Evolutionary conservation across 2,113 vertebrate species (phyloP).

Genomic region (Leiothrix lutea): DNA sequence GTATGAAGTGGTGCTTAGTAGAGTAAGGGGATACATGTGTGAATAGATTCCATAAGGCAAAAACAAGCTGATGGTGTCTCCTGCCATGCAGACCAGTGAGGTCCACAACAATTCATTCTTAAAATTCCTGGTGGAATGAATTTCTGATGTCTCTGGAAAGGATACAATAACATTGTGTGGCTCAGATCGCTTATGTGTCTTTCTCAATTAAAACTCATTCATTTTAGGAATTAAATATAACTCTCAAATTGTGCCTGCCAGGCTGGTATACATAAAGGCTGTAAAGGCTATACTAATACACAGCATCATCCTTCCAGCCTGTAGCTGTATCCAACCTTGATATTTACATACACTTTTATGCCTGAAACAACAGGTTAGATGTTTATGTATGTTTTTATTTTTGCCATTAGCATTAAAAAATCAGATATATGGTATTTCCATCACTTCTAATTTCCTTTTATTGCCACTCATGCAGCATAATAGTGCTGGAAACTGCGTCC

Average conservation of each 20-base stretch:
- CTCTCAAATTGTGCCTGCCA: neutral
- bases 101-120: slow-evolving; percentile 7
- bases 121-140: neutral
- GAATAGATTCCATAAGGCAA: neutral
- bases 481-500: neutral
- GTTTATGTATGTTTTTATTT: neutral
- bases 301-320: neutral
- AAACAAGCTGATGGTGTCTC: neutral
- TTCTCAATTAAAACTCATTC: neutral
- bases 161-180: neutral
- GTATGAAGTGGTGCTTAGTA: neutral
- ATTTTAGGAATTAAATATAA: neutral
- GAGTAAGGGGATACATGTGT: neutral
- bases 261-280: neutral
- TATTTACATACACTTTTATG: neutral
- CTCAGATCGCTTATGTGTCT: neutral
- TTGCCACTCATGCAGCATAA: neutral
- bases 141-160: slow-evolving; percentile 11
- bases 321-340: neutral
- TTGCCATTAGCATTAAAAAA: neutral
- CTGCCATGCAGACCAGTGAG: neutral
- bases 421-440: neutral
- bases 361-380: neutral
- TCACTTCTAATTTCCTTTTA: neutral
- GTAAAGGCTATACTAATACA: neutral